Conservation (phyloP, 2,113 vertebrate genomes). For the Thryonomys swinderianus region DNA sequence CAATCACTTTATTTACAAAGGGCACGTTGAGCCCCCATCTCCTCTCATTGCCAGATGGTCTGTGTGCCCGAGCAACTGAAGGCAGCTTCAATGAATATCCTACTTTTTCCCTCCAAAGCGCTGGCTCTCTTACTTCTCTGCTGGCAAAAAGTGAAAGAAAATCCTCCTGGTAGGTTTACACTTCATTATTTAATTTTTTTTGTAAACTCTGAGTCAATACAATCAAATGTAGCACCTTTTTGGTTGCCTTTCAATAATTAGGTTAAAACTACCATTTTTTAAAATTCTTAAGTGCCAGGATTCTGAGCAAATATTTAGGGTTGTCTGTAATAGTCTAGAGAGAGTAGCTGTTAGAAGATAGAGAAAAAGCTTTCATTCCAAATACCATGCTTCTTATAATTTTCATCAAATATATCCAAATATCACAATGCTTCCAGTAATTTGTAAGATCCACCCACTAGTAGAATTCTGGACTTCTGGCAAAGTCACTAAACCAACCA, state of each 20-base stretch:
- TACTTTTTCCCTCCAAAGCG: slow-evolving; percentile 58
- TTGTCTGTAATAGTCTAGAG: neutral
- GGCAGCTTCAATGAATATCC: slow-evolving; percentile 68
- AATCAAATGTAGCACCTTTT: neutral
- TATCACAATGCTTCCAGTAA: neutral
- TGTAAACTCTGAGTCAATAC: slow-evolving; percentile 65
- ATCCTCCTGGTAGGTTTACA: slow-evolving; percentile 53
- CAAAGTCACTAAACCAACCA: slow-evolving; percentile 26
- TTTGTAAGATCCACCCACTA: neutral
- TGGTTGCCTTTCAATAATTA: slow-evolving; percentile 51
- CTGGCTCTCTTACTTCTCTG: slow-evolving; percentile 58
- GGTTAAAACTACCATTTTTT: slow-evolving; percentile 39
- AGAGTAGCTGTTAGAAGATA: neutral
- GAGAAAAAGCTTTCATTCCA: slow-evolving; percentile 14
- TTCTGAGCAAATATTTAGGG: slow-evolving; percentile 38
- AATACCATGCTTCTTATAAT: slow-evolving; percentile 20
- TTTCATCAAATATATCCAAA: slow-evolving; percentile 37
- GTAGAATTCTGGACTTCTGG: slow-evolving; percentile 7
- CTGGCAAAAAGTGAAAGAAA: slow-evolving; percentile 76
- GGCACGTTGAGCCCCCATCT: slow-evolving; percentile 55
- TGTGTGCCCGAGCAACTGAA: slow-evolving; percentile 63
- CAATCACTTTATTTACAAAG: slow-evolving; percentile 74
- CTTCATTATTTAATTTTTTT: slow-evolving; percentile 59
- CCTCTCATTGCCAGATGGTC: slow-evolving; percentile 70
- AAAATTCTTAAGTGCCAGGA: slow-evolving; percentile 49